Base-by-base conservation (phyloP, 2,797 vertebrate genomes). In the Cynodonichthys magdalenae region DNA sequence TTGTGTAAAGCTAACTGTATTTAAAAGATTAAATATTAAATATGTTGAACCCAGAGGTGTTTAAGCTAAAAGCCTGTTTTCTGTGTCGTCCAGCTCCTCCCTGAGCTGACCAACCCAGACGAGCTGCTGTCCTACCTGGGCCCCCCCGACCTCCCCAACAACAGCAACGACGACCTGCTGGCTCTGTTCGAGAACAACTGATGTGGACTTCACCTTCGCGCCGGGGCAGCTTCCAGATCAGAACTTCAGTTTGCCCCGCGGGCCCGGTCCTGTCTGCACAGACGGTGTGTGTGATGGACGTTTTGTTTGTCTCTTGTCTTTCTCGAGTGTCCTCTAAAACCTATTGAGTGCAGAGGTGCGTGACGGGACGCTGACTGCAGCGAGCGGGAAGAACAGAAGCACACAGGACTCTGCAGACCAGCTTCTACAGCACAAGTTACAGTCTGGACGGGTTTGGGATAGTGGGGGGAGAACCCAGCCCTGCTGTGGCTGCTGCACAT, bases 151-250 rank as follows among this genome's bases (percentile, higher is more conserved):
- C 96, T 98, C 6, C 97, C 97, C 66, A 94, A 90, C 84, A 97
- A 95, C 93, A 96, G 93, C 92, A 97, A 92, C 0, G 97, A 98
- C 0, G 97, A 98, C 81, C 95, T 98, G 73, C 95, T 98, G 44
- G 95, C 97, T 15, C 95, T 98, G 85, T 98, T 98, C 5, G 97
- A 97, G 93, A 98, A 94, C 93, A 98, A 97, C 92, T 98, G 94
- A 97, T 5, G 9, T 19, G 46, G 7, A 15, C 44, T 18, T 48
- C 58, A 17, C 6, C 4, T 9, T 4, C 19, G 17, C 46, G 27
- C 20, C 36, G 39, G 2, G 3, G 36, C 65, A 42, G 44, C 77
- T 74, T 74, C 67, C 78, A 58, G 71, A 62, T 68, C 63, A 34
- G 52, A 24, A 63, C 60, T 63, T 63, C 65, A 3, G 34, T 27